Percentiles rank a stretch among this genome's conserved stretches.
These are phyloP conservation scores for Gracilinanus agilis DNA, from an alignment of 2,113 vertebrate genomes.

Conservation along the genomic window DNA sequence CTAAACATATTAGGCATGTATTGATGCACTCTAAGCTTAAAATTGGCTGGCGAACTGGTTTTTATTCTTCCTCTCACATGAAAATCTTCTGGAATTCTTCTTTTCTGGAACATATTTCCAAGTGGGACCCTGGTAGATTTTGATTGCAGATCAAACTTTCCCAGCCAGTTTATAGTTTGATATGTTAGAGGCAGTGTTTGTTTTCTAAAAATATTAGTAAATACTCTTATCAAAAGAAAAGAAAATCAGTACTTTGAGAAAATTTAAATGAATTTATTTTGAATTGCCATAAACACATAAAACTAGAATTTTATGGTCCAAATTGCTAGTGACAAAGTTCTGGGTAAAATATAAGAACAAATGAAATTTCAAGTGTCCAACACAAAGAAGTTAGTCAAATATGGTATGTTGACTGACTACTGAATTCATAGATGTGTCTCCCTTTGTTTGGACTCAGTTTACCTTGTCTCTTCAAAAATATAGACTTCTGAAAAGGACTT, in stretches of 20 bases:
- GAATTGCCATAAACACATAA: neutral
- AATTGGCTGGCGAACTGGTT: neutral
- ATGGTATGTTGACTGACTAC: neutral
- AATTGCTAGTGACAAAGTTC: neutral
- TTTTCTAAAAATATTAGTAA: neutral
- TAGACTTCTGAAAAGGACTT: neutral
- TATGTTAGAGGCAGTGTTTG: neutral
- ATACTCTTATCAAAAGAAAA: neutral
- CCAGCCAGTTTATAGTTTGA: slow-evolving; percentile 1
- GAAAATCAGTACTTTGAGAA: neutral
- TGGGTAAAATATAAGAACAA: neutral
- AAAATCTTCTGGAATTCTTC: neutral
- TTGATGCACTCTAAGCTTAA: neutral
- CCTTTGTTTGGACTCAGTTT: neutral
- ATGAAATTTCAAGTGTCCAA: neutral
- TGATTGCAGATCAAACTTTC: neutral
- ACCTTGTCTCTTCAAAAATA: neutral
- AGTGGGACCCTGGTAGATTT: neutral
- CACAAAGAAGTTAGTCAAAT: neutral
- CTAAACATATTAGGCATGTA: too few species aligned
- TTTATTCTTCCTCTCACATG: neutral
- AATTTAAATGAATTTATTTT: neutral
- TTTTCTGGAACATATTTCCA: neutral
- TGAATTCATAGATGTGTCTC: neutral
- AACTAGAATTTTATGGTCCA: neutral